These are phyloP conservation scores for Phycodurus eques DNA, from an alignment of 2,113 vertebrate genomes.

Conservation along the genomic window DNA sequence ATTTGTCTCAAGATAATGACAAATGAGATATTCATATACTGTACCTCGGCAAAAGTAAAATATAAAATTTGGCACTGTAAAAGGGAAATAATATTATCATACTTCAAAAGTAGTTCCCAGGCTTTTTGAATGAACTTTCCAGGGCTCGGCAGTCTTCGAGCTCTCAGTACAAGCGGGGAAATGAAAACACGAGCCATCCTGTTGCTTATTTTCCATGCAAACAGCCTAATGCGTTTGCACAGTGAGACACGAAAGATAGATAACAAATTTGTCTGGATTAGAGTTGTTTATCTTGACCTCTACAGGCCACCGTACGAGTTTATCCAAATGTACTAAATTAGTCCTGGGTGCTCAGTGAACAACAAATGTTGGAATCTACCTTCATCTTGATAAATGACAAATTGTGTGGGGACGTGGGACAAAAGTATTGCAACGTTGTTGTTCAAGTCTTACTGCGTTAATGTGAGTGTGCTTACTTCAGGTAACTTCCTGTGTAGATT, in stretches of 20 bases:
- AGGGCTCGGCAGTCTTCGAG: not conserved
- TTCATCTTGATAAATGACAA: no score
- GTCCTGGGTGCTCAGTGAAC: not conserved
- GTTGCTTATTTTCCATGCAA: conserved; percentile 9
- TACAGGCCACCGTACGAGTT: not conserved
- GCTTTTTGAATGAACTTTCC: not conserved
- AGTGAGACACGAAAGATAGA: not conserved
- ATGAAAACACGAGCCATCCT: conserved; percentile 6
- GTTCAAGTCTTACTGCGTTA: no score
- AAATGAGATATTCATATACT: not conserved
- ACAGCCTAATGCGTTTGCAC: conserved; percentile 1
- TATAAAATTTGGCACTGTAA: not conserved
- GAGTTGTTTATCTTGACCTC: conserved; percentile 5
- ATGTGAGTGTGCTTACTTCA: no score
- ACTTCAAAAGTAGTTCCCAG: not conserved
- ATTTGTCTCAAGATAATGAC: not conserved
- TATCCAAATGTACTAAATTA: not conserved
- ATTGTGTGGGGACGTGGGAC: no score
- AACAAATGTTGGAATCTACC: not conserved
- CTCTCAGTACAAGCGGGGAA: not conserved
- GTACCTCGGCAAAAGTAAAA: not conserved
- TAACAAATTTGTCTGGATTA: conserved; percentile 3
- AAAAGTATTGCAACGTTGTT: no score
- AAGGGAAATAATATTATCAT: not conserved
- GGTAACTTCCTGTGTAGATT: no score